phyloP scores from a whole-genome alignment of 2,888 invertebrate genomes.

The Myathropa florea region DNA sequence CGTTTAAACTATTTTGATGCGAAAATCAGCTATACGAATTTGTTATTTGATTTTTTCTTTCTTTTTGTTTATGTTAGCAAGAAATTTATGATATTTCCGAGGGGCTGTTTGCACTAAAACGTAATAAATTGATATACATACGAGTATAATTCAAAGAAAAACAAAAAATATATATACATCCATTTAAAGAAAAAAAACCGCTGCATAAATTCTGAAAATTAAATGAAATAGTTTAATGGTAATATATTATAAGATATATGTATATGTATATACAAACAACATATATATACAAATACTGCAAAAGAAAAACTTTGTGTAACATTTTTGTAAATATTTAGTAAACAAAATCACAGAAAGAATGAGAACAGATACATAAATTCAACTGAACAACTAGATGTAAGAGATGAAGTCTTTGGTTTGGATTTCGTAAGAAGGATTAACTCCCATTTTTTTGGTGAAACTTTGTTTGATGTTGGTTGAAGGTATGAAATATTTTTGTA shows the following conservation, averaged over 20 bases:
- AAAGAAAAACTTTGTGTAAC: slow-evolving; percentile 45
- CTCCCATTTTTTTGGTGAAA: background rate
- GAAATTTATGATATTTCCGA: background rate
- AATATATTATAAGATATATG: slow-evolving; percentile 21
- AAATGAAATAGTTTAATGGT: slow-evolving; percentile 42
- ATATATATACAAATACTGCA: slow-evolving; percentile 39
- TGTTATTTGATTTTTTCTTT: background rate
- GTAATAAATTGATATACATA: slow-evolving; percentile 7
- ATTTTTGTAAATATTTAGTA: slow-evolving; percentile 61
- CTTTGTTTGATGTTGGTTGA: slow-evolving; percentile 4
- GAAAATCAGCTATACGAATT: slow-evolving; percentile 33
- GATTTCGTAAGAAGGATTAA: slow-evolving; percentile 3
- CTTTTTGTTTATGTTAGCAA: background rate
- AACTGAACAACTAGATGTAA: slow-evolving; percentile 59
- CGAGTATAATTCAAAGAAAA: background rate
- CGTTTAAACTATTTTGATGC: background rate
- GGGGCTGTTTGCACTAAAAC: slow-evolving; percentile 52
- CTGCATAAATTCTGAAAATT: slow-evolving; percentile 42
- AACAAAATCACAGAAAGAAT: slow-evolving; percentile 16
- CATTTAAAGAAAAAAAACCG: slow-evolving; percentile 17
- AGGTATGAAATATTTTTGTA: slow-evolving; percentile 52
- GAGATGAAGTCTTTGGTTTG: slow-evolving; percentile 34
- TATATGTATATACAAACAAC: background rate
- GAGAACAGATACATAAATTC: slow-evolving; percentile 30
- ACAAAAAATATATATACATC: slow-evolving; percentile 6